Percentiles rank a stretch among this genome's conserved stretches.
Evolutionary conservation across 2,888 invertebrate genomes (phyloP).

Genomic region (Eretmocerus hayati): DNA sequence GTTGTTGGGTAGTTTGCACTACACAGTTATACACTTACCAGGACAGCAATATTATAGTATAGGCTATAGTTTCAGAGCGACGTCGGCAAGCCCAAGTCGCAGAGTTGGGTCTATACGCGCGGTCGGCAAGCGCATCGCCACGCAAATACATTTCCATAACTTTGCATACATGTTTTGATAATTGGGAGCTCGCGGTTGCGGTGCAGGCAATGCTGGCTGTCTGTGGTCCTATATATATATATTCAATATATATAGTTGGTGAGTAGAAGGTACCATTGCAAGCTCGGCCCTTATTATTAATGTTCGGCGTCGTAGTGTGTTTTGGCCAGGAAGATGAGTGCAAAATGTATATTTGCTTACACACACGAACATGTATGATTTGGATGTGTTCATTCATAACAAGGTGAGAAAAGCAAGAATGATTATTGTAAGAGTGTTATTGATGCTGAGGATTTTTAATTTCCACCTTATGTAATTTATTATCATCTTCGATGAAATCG

Average conservation of each 20-base stretch:
- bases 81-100: slow-evolving; percentile 17
- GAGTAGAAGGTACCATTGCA: too few relatives aligned
- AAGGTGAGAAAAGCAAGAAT: slow-evolving; percentile 13
- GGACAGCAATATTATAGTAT: too few relatives aligned
- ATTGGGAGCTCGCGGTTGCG: slow-evolving; percentile 28
- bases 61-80: slow-evolving; percentile 26
- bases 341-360: slow-evolving; percentile 7
- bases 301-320: slow-evolving; percentile 1
- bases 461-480: slow-evolving; percentile 19
- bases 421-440: slow-evolving; percentile 19
- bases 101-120: slow-evolving; percentile 28
- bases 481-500: too few relatives aligned
- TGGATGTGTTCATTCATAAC: background rate
- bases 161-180: slow-evolving; percentile 45
- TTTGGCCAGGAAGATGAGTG: slow-evolving; percentile 9
- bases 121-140: slow-evolving; percentile 17
- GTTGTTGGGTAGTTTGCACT: too few relatives aligned
- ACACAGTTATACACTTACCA: too few relatives aligned
- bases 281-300: slow-evolving; percentile 14
- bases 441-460: slow-evolving; percentile 19
- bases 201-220: too few relatives aligned
- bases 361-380: background rate
- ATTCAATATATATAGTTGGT: background rate
- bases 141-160: slow-evolving; percentile 43
- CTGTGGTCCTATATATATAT: too few relatives aligned